Evolutionary conservation across 2,888 invertebrate species (phyloP), one percentile per base, ranked within the genome.

Genomic region (Drosophila silvestris): DNA sequence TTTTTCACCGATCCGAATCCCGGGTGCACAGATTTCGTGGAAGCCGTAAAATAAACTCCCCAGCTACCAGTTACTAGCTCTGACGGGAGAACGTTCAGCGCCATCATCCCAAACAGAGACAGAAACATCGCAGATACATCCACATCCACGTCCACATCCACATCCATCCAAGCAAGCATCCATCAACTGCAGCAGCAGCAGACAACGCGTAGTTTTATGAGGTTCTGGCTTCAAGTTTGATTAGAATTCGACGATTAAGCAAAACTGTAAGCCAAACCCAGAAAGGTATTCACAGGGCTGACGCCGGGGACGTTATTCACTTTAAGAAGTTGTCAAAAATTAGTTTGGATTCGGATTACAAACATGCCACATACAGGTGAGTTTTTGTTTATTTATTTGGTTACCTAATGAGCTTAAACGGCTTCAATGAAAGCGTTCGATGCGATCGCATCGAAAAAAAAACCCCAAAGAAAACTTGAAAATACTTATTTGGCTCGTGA

Each of bases 281-380:
- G 67, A 56, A 73, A 63, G 81, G 71, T 68, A 74, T 69, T 72
- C 73, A 70, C 66, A 68, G 68, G 75, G 70, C 79, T 77, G 71
- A 79, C 85, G 65, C 67, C 68, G 64, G 65, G 65, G 63, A 77
- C 57, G 54, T 66, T 68, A 54, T 60, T 70, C 51, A 37, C 47
- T 73, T 70, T 76, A 74, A 85, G 77, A 70, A 81, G 82, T 79
- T 81, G 74, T 70, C 61, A 67, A 56, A 70, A 75, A 58, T 59
- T 70, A n/a, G 35, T 60, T 53, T 64, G 57, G 68, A 75, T 41
- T 68, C 54, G 58, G 68, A 64, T 74, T 77, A 69, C 62, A 66
- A 79, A 62, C 62, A 89, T 89, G 89, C 89, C 89, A 44, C 89
- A 89, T 81, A 89, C 89, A 83, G 89, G 89, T 89, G 70, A 91